phyloP scores from a whole-genome alignment of 2,797 vertebrate species.

The Amazonetta brasiliensis region DNA sequence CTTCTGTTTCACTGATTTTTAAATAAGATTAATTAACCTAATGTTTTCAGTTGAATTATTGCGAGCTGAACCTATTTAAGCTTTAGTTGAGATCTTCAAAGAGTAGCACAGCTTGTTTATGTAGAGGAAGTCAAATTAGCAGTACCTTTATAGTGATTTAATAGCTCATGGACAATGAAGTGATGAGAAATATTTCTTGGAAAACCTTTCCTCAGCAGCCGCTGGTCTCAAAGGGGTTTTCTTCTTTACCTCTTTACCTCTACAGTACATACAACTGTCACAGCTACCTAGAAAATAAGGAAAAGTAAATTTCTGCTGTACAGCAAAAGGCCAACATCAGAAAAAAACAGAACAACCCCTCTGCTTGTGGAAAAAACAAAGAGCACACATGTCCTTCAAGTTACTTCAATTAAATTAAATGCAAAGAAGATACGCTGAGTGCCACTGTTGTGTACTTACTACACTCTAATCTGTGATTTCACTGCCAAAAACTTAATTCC shows the following conservation, averaged over 20 bases:
- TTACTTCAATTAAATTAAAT: neutral
- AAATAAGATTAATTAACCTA: slow-evolving; percentile 77
- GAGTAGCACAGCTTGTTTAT: slow-evolving; percentile 53
- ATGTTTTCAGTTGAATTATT: slow-evolving; percentile 72
- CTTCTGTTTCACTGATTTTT: slow-evolving; percentile 78
- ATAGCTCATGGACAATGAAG: slow-evolving; percentile 36
- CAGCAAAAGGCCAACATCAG: neutral
- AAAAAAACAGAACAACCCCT: neutral
- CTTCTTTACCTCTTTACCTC: neutral
- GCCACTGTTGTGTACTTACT: neutral
- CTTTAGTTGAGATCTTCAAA: slow-evolving; percentile 74
- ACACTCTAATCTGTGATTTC: neutral
- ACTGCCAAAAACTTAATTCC: neutral
- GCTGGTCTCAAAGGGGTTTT: neutral
- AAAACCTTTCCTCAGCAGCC: neutral
- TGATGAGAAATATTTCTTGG: slow-evolving; percentile 59
- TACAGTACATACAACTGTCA: neutral
- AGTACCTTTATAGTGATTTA: slow-evolving; percentile 61
- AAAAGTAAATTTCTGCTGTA: neutral
- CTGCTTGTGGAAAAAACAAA: slow-evolving; percentile 4
- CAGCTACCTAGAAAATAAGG: neutral
- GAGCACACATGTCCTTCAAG: neutral
- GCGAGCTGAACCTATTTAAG: slow-evolving; percentile 69
- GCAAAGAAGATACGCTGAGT: neutral
- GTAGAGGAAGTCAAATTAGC: slow-evolving; percentile 76